Conservation (phyloP, 2,888 invertebrate species). For the Erebia ligea region DNA sequence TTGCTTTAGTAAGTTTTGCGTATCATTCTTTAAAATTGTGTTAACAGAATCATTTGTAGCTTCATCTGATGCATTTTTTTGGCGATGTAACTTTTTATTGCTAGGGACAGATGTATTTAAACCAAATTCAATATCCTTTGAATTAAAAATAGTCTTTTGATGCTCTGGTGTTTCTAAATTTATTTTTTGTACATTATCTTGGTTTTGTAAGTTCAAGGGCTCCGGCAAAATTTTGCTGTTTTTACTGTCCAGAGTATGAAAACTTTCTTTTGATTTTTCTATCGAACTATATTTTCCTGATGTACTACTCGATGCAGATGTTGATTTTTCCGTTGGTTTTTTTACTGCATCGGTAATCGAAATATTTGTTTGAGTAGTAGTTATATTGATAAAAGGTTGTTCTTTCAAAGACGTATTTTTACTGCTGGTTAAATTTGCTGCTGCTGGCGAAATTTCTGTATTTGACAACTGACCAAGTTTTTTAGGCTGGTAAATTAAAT, state of each 20-base stretch:
- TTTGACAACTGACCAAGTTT: constrained; percentile 16
- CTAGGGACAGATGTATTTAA: constrained; percentile 37
- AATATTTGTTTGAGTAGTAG: neutral
- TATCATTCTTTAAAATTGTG: constrained; percentile 11
- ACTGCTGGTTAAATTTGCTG: constrained; percentile 12
- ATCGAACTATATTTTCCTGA: constrained; percentile 8
- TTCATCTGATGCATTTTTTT: constrained; percentile 51
- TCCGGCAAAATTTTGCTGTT: neutral
- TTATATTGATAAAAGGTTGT: neutral
- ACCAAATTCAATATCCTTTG: constrained; percentile 27
- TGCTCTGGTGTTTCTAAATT: constrained; percentile 1
- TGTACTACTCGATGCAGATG: constrained; percentile 4
- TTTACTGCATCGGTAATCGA: neutral
- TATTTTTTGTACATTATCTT: constrained; percentile 10
- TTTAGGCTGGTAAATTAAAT: constrained; percentile 9
- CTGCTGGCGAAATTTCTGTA: constrained; percentile 5
- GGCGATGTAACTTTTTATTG: constrained; percentile 55
- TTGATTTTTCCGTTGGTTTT: constrained; percentile 12
- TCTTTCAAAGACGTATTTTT: constrained; percentile 7
- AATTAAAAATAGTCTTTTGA: neutral
- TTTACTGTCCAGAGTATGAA: constrained; percentile 9
- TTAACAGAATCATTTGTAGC: constrained; percentile 15
- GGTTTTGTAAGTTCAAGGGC: constrained; percentile 21
- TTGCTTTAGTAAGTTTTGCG: constrained; percentile 1
- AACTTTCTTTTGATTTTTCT: constrained; percentile 15